Percentiles rank a stretch among this genome's conserved stretches.
These are phyloP conservation scores for Antigone vipio DNA, from an alignment of 2,113 vertebrate genomes.

Conservation along the genomic window DNA sequence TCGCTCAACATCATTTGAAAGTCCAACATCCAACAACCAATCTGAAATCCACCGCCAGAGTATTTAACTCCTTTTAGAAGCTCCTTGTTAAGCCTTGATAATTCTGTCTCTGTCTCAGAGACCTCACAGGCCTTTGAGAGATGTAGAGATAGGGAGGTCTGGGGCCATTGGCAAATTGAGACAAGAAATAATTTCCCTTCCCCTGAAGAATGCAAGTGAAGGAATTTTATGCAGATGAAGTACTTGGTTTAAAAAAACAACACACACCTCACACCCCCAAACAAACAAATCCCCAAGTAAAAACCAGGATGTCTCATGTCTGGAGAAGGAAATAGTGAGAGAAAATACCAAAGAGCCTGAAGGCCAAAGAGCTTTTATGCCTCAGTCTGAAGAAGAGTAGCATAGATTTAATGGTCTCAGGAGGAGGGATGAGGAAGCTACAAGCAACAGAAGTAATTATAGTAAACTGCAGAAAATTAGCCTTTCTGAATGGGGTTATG, in stretches of 20 bases:
- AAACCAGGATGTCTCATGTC: neutral
- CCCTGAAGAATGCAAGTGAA: neutral
- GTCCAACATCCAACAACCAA: neutral
- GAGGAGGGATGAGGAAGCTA: conserved; percentile 7
- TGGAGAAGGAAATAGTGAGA: neutral
- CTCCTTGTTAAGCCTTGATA: neutral
- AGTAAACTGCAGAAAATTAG: conserved; percentile 17
- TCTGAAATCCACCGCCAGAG: neutral
- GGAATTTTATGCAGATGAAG: neutral
- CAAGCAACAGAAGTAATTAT: conserved; percentile 4
- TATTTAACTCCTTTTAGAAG: neutral
- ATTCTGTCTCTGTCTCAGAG: neutral
- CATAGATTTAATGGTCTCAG: conserved; percentile 33
- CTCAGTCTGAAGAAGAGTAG: neutral
- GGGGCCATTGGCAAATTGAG: neutral
- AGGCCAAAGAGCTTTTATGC: conserved; percentile 29
- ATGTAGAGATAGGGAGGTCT: neutral
- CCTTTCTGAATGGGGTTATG: neutral
- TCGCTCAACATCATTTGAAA: neutral
- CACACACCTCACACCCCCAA: neutral
- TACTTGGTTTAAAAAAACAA: neutral
- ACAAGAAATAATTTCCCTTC: neutral
- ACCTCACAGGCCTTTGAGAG: neutral
- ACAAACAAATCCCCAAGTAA: neutral
- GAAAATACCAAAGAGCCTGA: neutral